Evolutionary conservation across 1,140 invertebrate genomes (phyloP), one percentile per base, ranked within the genome.

Genomic region (Drosophila varians): DNA sequence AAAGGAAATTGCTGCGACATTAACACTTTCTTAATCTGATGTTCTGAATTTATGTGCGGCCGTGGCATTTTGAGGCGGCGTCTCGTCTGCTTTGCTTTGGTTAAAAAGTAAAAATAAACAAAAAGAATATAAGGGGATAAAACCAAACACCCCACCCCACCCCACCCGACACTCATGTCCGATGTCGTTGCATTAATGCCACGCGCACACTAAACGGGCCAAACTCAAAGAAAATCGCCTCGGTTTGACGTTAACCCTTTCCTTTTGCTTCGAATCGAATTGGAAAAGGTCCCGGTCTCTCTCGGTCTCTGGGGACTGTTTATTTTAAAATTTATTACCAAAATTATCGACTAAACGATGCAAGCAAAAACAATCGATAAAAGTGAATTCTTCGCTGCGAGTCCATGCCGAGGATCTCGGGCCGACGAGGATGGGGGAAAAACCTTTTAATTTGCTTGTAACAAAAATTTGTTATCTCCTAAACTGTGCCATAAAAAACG

Each of bases 401-500:
- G 23, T 40, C 40, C 58, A 3, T 1, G 73, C 69, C 70, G 69
- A 69, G 18, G 42, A 18, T 18, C 4, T 14, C 2, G 12, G 2
- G 12, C 14, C 1, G 28, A 31, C 2, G 16, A 9, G 16, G 61
- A 38, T 26, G 60, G 64, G 64, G 64, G 62, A 25, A 86, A 90
- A 90, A 90, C 87, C 87, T 90, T 90, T 90, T 90, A 90, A 90
- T 90, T 90, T 90, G 78, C 87, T 90, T 90, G 87, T 90, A 90
- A 84, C 71, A 90, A 88, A 90, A 90, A 88, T 90, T 90, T 90
- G 87, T 90, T 90, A 90, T 90, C 87, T 90, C 82, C 84, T 90
- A 90, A 88, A 90, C 82, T 90, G 78, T 88, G 87, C 88, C 78
- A 90, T 90, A 90, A 90, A 90, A 90, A 88, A 89, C 80, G 73